Base-by-base conservation (phyloP, 2,888 invertebrate genomes). In the Horisme vitalbata region DNA sequence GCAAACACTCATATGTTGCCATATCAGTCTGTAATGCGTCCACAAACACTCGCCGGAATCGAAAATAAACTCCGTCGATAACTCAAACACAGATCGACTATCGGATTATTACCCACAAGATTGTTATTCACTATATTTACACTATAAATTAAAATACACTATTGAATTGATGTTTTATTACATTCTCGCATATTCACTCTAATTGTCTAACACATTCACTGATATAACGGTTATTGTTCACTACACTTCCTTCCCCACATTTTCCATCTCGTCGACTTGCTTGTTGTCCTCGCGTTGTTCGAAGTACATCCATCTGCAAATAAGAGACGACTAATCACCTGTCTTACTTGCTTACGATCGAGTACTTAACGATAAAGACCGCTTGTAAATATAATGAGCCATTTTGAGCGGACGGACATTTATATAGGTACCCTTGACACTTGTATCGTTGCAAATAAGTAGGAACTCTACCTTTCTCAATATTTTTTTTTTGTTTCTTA, bases 231-330 rank as follows among this genome's bases (percentile, higher is more conserved):
- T 64, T 59, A 58, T 38, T 58, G 66, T 63, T 59, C 50, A 43
- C 59, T 69, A 75, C 36, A 72, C 65, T 58, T 71, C 71, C 43
- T 64, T 71, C 36, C 62, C 63, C 14, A 68, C 71, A 38, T 65
- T 67, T 35, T 71, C 71, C 62, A 65, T 65, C 43, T 71, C 71
- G 9, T 71, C 71, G 3, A 68, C 65, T 57, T 71, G 59, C 33
- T 61, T 63, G 31, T 43, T 56, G 49, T 56, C 64, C 41, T 53
- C 58, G 33, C 38, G 58, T 54, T 93, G 92, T 69, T 94, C 93
- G 55, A 91, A 89, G 71, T 94, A 94, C 87, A 94, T 91, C 94
- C 94, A 94, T 39, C 94, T 94, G 79, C 39, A 85, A 81, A 41
- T 9, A 36, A 27, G 39, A 49, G 30, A 41, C 14, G 21, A 37